phyloP scores from a whole-genome alignment of 2,888 invertebrate genomes.

The Brenthis ino region DNA sequence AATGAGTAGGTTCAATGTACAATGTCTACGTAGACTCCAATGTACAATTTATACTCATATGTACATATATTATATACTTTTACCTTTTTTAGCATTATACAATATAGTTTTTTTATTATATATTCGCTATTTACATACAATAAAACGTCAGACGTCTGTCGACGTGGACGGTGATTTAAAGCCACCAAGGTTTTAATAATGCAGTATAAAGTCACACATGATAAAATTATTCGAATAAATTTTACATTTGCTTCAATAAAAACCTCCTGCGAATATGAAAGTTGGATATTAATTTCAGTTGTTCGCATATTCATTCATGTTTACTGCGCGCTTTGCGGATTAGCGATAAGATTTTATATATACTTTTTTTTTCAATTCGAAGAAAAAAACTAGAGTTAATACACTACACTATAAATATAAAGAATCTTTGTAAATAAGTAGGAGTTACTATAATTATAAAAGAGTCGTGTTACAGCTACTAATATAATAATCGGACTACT shows the following conservation, averaged over 20 bases:
- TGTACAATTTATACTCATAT: too few relatives aligned
- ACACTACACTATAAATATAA: not conserved
- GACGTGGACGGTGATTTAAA: constrained; percentile 22
- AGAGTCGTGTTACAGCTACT: too few relatives aligned
- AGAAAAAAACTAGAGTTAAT: not conserved
- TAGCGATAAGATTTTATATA: constrained; percentile 14
- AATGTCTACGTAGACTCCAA: not conserved
- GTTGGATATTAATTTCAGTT: constrained; percentile 41
- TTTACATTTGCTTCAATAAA: constrained; percentile 35
- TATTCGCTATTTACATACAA: constrained; percentile 15
- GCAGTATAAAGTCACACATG: constrained; percentile 30
- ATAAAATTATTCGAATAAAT: constrained; percentile 35
- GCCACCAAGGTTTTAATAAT: constrained; percentile 26
- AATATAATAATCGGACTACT: too few relatives aligned
- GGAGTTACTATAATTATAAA: too few relatives aligned
- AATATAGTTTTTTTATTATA: too few relatives aligned
- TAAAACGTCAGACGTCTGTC: constrained; percentile 26
- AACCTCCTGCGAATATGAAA: constrained; percentile 34
- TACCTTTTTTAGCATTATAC: too few relatives aligned
- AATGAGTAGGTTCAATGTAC: not conserved
- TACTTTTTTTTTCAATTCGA: not conserved
- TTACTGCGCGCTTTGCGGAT: constrained; percentile 28
- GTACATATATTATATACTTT: too few relatives aligned
- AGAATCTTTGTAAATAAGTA: too few relatives aligned
- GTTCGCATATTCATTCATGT: constrained; percentile 39